These are phyloP conservation scores for Geothlypis trichas DNA, from an alignment of 2,113 vertebrate species.

Conservation along the genomic window DNA sequence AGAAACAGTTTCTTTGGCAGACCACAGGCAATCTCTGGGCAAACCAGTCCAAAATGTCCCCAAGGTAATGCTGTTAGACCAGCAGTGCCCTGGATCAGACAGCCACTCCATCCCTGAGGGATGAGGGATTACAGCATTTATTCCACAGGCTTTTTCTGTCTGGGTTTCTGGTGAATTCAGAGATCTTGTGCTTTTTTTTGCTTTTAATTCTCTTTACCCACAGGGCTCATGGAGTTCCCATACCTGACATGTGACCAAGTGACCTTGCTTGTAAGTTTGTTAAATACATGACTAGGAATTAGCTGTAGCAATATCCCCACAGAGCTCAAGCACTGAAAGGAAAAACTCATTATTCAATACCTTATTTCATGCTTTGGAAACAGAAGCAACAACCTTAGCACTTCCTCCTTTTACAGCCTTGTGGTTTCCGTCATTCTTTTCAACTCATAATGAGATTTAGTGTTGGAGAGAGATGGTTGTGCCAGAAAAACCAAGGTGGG, in stretches of 20 bases:
- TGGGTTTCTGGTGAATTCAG: neutral
- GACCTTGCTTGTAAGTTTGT: neutral
- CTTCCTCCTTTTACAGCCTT: constrained; percentile 17
- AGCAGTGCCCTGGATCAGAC: constrained; percentile 3
- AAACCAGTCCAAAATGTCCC: neutral
- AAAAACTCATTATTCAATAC: constrained; percentile 46
- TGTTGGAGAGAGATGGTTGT: neutral
- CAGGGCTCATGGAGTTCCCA: rapidly evolving
- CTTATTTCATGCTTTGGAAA: constrained; percentile 39
- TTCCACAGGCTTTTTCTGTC: neutral
- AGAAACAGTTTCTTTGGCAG: neutral
- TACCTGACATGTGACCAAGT: neutral
- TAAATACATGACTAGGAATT: neutral
- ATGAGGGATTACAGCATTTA: neutral
- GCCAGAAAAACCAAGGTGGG: neutral
- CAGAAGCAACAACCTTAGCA: constrained; percentile 9
- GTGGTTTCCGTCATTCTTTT: neutral
- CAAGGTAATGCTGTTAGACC: neutral
- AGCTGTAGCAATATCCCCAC: constrained; percentile 40
- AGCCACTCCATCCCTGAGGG: neutral
- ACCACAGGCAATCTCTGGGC: neutral
- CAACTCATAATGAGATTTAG: neutral
- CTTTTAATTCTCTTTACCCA: neutral
- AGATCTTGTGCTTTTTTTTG: neutral
- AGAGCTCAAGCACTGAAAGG: neutral